A percentile compares a stretch with the other conserved stretches of the same genome.
Evolutionary conservation across 1,140 invertebrate genomes (phyloP).

Genomic region (Melanaphis sacchari): DNA sequence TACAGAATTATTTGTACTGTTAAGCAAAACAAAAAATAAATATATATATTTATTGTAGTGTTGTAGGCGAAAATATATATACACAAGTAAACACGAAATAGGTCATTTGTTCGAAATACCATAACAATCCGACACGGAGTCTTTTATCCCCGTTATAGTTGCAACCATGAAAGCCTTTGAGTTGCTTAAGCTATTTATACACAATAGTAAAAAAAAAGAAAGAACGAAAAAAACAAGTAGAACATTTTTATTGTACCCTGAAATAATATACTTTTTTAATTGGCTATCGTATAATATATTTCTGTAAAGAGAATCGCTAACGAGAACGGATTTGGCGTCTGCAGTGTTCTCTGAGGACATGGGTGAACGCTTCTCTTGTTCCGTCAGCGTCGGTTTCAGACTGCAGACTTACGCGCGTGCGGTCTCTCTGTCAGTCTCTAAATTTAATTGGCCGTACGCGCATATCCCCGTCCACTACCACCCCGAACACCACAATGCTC

Average conservation of each 20-base stretch:
- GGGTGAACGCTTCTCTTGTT: neutral
- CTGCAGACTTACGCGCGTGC: neutral
- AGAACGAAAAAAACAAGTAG: neutral
- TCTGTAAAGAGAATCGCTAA: neutral
- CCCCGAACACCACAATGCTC: neutral
- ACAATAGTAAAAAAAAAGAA: neutral
- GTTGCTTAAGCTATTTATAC: neutral
- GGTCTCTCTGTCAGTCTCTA: neutral
- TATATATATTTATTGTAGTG: neutral
- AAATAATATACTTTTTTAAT: conserved; percentile 38
- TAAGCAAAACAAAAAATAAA: no score
- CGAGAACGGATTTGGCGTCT: neutral
- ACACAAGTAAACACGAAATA: neutral
- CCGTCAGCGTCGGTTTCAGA: neutral
- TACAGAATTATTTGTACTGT: neutral
- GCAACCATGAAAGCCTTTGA: neutral
- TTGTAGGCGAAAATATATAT: neutral
- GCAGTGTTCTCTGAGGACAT: neutral
- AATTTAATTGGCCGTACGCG: conserved; percentile 21
- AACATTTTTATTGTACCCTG: conserved; percentile 5
- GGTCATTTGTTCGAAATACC: conserved; percentile 20
- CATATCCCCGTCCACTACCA: neutral
- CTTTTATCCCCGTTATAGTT: neutral
- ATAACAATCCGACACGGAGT: neutral
- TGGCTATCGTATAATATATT: conserved; percentile 4